Conservation (phyloP, 1,140 invertebrate genomes). For the Drosophila simulans region DNA sequence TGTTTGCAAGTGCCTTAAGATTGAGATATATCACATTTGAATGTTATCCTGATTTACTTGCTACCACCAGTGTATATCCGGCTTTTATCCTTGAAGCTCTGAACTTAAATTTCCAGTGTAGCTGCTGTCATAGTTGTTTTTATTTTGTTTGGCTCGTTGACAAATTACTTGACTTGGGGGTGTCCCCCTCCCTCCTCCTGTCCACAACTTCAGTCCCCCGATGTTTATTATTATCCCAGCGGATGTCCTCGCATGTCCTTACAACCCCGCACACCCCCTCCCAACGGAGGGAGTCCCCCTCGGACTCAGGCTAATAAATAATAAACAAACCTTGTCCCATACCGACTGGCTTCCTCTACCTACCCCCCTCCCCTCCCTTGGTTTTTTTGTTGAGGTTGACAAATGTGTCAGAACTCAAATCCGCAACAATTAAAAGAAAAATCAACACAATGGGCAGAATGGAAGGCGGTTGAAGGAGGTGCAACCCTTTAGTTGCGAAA, state of each 20-base stretch:
- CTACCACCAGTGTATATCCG: too few relatives aligned
- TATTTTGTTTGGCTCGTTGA: constrained; percentile 44
- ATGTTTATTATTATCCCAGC: constrained; percentile 79
- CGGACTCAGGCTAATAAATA: constrained; percentile 73
- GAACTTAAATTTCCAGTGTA: constrained; percentile 1
- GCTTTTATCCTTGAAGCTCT: neutral
- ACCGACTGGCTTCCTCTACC: constrained; percentile 15
- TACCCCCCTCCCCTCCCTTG: neutral
- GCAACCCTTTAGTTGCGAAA: neutral
- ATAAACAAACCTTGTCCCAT: constrained; percentile 59
- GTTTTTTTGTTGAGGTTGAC: constrained; percentile 79
- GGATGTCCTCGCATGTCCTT: constrained; percentile 63
- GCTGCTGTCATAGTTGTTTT: constrained; percentile 32
- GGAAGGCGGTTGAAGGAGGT: neutral
- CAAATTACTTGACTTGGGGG: constrained; percentile 66
- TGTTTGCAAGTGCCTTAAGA: too few relatives aligned
- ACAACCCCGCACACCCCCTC: neutral
- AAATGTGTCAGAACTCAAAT: constrained; percentile 85
- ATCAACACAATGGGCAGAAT: constrained; percentile 73
- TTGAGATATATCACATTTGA: too few relatives aligned
- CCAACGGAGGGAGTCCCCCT: neutral
- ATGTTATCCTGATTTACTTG: too few relatives aligned
- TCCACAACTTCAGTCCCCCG: constrained; percentile 24
- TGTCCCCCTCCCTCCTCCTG: neutral
- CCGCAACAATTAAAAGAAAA: constrained; percentile 85